Conservation (phyloP, 2,888 invertebrate species). For the Unio pictorum region DNA sequence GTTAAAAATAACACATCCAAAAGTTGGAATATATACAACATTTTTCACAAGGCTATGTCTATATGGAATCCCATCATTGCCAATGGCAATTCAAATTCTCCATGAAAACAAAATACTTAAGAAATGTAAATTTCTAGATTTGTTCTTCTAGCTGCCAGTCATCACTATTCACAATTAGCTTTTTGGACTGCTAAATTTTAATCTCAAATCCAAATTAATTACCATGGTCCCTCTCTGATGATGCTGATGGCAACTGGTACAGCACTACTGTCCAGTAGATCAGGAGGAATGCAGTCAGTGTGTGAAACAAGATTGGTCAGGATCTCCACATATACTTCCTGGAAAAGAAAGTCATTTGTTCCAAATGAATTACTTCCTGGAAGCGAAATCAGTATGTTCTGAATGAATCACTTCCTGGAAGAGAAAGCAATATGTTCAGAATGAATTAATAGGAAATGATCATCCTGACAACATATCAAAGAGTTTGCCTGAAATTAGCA, state of each 20-base stretch:
- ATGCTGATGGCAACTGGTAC: conserved; percentile 43
- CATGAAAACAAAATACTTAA: background rate
- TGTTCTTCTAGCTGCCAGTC: too few relatives aligned
- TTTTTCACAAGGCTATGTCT: too few relatives aligned
- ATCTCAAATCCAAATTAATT: conserved; percentile 6
- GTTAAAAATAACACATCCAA: too few relatives aligned
- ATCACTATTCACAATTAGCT: too few relatives aligned
- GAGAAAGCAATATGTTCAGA: background rate
- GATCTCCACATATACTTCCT: conserved; percentile 51
- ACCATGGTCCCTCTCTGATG: conserved; percentile 55
- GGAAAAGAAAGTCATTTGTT: conserved; percentile 9
- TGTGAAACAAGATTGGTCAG: conserved; percentile 34
- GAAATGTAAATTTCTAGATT: background rate
- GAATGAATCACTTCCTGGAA: conserved; percentile 27
- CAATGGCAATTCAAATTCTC: background rate
- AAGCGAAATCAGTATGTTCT: background rate
- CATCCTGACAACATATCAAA: too few relatives aligned
- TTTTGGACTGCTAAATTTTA: too few relatives aligned
- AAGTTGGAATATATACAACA: too few relatives aligned
- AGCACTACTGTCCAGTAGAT: conserved; percentile 47
- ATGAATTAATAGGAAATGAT: too few relatives aligned
- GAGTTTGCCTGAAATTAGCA: too few relatives aligned
- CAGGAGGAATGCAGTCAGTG: conserved; percentile 32
- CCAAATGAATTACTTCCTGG: background rate
- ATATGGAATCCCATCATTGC: too few relatives aligned